These are phyloP conservation scores for Gerris lacustris DNA, from an alignment of 2,888 invertebrate genomes.

Conservation along the genomic window DNA sequence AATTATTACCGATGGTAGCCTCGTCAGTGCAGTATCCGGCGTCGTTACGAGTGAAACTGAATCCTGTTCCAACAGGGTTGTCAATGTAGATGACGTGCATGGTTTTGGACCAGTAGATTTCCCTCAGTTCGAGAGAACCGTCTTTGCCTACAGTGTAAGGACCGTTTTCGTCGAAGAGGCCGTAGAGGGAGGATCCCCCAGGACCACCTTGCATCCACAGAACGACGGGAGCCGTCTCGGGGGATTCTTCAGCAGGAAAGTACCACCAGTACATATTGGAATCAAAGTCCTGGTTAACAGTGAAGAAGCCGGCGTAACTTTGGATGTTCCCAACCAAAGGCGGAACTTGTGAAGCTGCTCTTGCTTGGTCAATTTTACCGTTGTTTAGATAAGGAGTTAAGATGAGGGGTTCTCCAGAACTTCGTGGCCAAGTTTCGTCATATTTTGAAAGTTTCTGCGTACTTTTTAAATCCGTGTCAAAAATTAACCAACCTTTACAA, in stretches of 20 bases:
- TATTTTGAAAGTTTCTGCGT: no score
- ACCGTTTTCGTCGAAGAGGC: conserved; percentile 73
- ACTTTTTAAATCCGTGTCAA: no score
- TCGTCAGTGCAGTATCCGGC: conserved; percentile 68
- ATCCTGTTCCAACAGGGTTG: conserved; percentile 86
- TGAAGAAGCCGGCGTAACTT: conserved; percentile 51
- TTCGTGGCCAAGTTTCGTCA: background rate
- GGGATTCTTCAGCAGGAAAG: conserved; percentile 40
- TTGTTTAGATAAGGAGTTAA: conserved; percentile 47
- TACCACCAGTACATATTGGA: conserved; percentile 44
- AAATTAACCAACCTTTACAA: no score
- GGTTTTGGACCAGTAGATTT: conserved; percentile 67
- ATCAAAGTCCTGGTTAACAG: conserved; percentile 44
- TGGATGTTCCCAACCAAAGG: conserved; percentile 6
- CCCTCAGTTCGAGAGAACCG: conserved; percentile 45
- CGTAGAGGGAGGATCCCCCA: conserved; percentile 70
- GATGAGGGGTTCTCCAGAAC: conserved; percentile 41
- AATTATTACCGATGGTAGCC: conserved; percentile 62
- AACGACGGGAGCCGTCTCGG: conserved; percentile 46
- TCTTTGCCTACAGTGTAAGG: conserved; percentile 42
- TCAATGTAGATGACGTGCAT: conserved; percentile 79
- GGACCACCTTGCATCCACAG: conserved; percentile 82
- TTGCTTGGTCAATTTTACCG: conserved; percentile 41
- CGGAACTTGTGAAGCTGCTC: conserved; percentile 22
- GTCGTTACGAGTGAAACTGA: conserved; percentile 68